Evolutionary conservation across 2,797 vertebrate species (phyloP).

Genomic region (Vireo griseus): DNA sequence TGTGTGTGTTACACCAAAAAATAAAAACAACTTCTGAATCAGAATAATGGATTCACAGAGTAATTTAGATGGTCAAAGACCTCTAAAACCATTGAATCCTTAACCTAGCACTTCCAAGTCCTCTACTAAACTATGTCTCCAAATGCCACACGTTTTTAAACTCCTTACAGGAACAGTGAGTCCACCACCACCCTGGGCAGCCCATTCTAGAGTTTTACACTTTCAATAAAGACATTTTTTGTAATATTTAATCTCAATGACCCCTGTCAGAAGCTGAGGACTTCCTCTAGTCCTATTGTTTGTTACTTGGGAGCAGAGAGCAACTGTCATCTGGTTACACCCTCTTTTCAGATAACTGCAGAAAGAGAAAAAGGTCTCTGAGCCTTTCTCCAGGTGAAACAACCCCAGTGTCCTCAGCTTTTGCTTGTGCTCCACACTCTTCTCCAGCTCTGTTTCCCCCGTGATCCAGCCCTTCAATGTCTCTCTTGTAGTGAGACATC

Average conservation of each 20-base stretch:
- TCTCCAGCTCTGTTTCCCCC: too few species aligned
- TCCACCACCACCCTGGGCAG: not conserved
- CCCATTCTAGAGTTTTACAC: rapidly evolving
- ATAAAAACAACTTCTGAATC: not conserved
- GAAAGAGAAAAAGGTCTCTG: not conserved
- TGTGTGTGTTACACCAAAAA: not conserved
- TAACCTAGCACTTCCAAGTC: not conserved
- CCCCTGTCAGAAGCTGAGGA: rapidly evolving
- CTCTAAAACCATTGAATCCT: rapidly evolving
- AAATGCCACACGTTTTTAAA: rapidly evolving
- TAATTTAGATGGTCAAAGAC: not conserved
- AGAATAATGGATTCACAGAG: not conserved
- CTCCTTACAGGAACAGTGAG: rapidly evolving
- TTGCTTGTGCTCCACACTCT: not conserved
- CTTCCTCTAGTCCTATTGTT: rapidly evolving
- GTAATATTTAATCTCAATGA: not conserved
- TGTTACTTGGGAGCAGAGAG: not conserved
- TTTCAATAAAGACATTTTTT: rapidly evolving
- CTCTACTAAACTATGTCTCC: not conserved
- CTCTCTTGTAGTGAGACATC: not conserved
- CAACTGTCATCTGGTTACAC: rapidly evolving
- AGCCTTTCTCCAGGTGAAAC: not conserved
- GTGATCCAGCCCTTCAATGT: rapidly evolving
- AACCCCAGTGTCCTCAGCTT: rapidly evolving
- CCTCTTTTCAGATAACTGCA: rapidly evolving